Conservation (phyloP, 2,797 vertebrate species). For the Enteromius mattozi region DNA sequence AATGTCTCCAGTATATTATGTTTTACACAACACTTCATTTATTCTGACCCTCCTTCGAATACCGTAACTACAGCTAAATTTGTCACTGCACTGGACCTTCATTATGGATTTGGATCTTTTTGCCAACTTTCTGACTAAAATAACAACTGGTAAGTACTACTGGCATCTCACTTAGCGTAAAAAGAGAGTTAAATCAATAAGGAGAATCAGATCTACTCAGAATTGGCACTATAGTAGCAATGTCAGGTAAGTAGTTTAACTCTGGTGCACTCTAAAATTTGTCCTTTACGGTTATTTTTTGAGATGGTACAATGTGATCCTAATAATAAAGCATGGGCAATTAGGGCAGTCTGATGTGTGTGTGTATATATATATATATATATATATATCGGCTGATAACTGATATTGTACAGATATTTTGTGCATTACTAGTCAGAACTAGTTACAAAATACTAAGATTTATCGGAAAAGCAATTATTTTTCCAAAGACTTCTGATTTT, state of each 20-base stretch:
- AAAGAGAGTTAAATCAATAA: conserved; percentile 19
- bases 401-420: neutral
- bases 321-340: neutral
- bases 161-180: neutral
- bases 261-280: neutral
- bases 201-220: conserved; percentile 8
- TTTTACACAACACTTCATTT: neutral
- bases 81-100: neutral
- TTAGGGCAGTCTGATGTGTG: neutral
- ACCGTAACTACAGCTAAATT: conserved; percentile 15
- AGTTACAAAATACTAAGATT: neutral
- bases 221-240: neutral
- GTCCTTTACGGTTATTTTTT: neutral
- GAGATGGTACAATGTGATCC: neutral
- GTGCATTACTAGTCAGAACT: neutral
- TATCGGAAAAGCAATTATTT: neutral
- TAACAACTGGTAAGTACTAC: neutral
- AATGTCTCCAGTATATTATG: conserved; percentile 8
- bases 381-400: neutral
- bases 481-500: neutral
- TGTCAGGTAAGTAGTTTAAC: neutral
- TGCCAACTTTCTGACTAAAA: conserved; percentile 2
- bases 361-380: too few relatives aligned
- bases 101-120: conserved; percentile 5
- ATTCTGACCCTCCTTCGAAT: neutral